A percentile compares a stretch with the other conserved stretches of the same genome.
Evolutionary conservation across 2,797 vertebrate genomes (phyloP).

Genomic region (Cichlasoma orientale): DNA sequence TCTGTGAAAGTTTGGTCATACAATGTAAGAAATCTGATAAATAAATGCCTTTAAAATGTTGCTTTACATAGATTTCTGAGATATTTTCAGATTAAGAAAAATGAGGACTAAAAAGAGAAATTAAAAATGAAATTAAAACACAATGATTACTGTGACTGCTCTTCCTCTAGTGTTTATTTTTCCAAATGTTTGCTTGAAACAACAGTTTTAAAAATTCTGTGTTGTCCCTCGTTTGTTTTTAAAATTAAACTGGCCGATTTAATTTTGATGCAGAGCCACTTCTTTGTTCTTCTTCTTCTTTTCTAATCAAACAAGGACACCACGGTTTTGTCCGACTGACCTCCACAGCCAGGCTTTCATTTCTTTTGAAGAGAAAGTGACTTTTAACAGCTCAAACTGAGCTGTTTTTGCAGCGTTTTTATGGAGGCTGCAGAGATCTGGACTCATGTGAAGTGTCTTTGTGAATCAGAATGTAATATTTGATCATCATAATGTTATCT

Average conservation of each 20-base stretch:
- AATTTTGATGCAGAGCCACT: neutral
- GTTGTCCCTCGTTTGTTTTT: neutral
- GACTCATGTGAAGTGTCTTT: conserved; percentile 4
- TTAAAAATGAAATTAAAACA: no score
- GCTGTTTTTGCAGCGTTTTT: neutral
- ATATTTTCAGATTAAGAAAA: neutral
- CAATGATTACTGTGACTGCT: no score
- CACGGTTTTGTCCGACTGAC: neutral
- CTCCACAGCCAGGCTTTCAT: neutral
- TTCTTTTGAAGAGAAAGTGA: conserved; percentile 1
- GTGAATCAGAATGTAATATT: neutral
- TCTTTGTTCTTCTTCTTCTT: neutral
- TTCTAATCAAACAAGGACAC: neutral
- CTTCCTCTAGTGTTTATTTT: no score
- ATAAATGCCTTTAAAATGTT: neutral
- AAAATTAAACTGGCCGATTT: neutral
- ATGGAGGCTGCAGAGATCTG: neutral
- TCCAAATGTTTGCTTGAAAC: no score
- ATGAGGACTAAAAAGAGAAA: no score
- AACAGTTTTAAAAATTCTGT: no score
- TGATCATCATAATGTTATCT: neutral
- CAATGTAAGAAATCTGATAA: neutral
- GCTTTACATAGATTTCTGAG: neutral
- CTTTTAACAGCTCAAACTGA: neutral
- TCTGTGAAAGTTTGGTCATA: neutral